Evolutionary conservation across 2,888 invertebrate species (phyloP).

Genomic region (Catocala sponsa): DNA sequence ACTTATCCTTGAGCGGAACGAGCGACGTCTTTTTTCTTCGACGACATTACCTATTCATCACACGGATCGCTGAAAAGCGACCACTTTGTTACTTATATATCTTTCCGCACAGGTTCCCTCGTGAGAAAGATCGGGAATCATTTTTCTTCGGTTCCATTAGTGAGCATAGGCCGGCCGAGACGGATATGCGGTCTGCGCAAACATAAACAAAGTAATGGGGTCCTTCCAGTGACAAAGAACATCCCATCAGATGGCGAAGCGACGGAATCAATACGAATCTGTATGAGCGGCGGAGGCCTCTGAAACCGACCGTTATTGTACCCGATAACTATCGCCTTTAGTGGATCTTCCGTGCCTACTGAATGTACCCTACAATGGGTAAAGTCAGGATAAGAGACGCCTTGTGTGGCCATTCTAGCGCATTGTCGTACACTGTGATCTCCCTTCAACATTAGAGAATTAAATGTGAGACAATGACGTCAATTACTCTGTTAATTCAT

Average conservation of each 20-base stretch:
- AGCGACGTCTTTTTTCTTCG: conserved; percentile 63
- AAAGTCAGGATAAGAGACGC: conserved; percentile 50
- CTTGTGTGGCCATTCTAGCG: conserved; percentile 47
- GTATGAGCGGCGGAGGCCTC: conserved; percentile 32
- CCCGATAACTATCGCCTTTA: conserved; percentile 45
- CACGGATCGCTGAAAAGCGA: conserved; percentile 68
- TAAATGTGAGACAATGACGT: conserved; percentile 34
- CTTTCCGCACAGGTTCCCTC: conserved; percentile 54
- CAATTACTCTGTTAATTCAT: conserved; percentile 48
- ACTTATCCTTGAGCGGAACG: conserved; percentile 58
- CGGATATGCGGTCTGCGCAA: conserved; percentile 70
- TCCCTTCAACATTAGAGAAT: conserved; percentile 28
- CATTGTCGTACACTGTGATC: conserved; percentile 40
- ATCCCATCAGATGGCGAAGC: conserved; percentile 66
- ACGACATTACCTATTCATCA: conserved; percentile 77
- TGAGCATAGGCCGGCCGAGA: conserved; percentile 69
- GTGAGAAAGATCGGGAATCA: conserved; percentile 69
- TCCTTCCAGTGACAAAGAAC: conserved; percentile 75
- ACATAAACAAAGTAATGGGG: conserved; percentile 79
- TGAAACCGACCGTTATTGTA: conserved; percentile 48
- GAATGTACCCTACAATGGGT: conserved; percentile 38
- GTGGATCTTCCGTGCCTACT: conserved; percentile 21
- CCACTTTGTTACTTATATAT: conserved; percentile 68
- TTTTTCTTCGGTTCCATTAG: conserved; percentile 78
- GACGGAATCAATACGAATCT: conserved; percentile 65